Evolutionary conservation across 2,797 vertebrate species (phyloP), one percentile per base, ranked within the genome.

Genomic region (Ambastaia sidthimunki): DNA sequence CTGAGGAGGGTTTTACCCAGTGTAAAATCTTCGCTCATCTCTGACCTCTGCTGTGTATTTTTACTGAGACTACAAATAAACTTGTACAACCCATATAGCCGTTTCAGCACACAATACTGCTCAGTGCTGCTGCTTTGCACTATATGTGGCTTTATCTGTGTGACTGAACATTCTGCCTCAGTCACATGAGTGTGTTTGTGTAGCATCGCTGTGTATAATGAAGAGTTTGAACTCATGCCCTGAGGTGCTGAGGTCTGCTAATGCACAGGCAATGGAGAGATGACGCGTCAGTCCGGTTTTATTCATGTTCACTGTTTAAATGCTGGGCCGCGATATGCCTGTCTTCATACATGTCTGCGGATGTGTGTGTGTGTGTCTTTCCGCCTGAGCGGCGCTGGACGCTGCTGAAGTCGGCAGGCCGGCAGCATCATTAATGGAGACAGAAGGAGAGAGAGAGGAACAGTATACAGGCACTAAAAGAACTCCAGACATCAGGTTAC

Each of bases 381-480:
- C 87, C 71, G 84, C 87, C 89, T 92, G 90, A 93, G 90, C 88
- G 91, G 21, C 86, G 80, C 75, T 82, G 82, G 70, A 80, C 74
- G 85, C 85, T 78, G 83, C 69, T 87, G 85, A 80, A 70, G 69
- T 75, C 77, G 57, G 52, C 75, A 71, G 83, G 80, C 63, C 18
- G 80, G 80, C 66, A 76, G 79, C 74, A 84, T 84, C 84, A 87
- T 85, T 85, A 87, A 75, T 79, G 71, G 71, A 86, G 57, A 80
- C 15, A 57, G 41, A 21, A 71, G 18, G 37, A 74, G 47, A 74
- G 41, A 78, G n/a, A 76, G 63, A 59, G 50, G 50, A 80, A 81
- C 76, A 89, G 91, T 87, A 90, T 87, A 89, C 85, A 89, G 85
- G 85, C 87, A 87, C 90, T 90, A 88, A 90, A 87, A 90, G 88